phyloP scores from a whole-genome alignment of 2,888 invertebrate species.

The Beris chalybata region DNA sequence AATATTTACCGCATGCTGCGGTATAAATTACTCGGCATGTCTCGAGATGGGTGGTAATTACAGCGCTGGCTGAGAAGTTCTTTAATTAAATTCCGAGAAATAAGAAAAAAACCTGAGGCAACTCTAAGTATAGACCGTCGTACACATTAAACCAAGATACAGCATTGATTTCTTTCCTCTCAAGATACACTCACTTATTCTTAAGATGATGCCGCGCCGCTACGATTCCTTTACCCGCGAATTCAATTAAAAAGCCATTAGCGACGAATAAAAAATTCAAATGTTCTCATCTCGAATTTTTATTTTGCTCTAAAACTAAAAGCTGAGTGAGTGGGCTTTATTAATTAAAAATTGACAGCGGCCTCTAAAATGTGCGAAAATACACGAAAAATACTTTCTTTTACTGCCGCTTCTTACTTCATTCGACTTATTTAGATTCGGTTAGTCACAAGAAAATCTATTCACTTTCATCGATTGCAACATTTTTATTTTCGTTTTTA shows the following conservation, averaged over 20 bases:
- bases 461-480: too few relatives aligned
- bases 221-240: conserved; percentile 6
- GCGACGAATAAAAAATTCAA: background rate
- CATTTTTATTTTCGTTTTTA: too few relatives aligned
- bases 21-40: conserved; percentile 24
- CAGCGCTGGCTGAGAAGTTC: conserved; percentile 20
- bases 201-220: background rate
- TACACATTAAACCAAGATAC: background rate
- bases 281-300: too few relatives aligned
- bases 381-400: too few relatives aligned
- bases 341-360: too few relatives aligned
- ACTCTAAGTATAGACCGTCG: background rate
- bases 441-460: too few relatives aligned
- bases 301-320: too few relatives aligned
- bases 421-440: too few relatives aligned
- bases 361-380: too few relatives aligned
- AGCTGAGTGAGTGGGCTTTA: too few relatives aligned
- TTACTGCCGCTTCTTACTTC: too few relatives aligned
- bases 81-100: conserved; percentile 31
- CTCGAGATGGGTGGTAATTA: conserved; percentile 32
- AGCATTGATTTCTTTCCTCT: background rate
- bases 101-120: background rate
- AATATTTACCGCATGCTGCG: conserved; percentile 29
- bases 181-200: background rate
- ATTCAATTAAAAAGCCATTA: conserved; percentile 30